These are phyloP conservation scores for Heloderma charlesbogerti DNA, from an alignment of 2,113 vertebrate genomes.

Conservation along the genomic window DNA sequence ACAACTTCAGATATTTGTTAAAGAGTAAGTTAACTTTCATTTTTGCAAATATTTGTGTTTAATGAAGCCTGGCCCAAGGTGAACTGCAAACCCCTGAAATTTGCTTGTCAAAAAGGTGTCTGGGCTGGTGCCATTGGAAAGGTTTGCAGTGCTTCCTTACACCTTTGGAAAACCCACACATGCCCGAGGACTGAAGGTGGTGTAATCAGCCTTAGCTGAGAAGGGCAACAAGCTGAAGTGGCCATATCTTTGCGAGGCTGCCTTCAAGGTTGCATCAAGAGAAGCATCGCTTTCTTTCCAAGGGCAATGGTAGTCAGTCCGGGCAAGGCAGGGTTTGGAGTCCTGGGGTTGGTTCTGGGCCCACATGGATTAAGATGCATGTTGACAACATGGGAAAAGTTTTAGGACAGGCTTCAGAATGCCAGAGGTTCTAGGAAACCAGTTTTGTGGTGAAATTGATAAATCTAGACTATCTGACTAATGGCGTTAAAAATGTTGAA, in stretches of 20 bases:
- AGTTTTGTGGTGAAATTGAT: no score
- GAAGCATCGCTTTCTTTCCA: background rate
- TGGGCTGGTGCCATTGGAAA: background rate
- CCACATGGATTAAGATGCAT: background rate
- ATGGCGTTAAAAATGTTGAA: no score
- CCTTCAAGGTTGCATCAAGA: no score
- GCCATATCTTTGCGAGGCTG: background rate
- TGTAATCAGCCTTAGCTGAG: no score
- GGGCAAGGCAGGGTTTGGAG: background rate
- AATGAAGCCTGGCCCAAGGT: background rate
- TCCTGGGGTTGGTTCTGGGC: background rate
- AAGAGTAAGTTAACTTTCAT: constrained; percentile 89
- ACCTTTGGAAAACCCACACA: no score
- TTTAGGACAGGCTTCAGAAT: no score
- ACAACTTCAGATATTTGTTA: constrained; percentile 94
- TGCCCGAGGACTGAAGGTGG: no score
- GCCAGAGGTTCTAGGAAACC: background rate
- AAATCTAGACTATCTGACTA: no score
- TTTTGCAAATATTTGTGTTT: background rate
- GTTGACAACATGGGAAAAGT: background rate
- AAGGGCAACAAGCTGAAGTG: no score
- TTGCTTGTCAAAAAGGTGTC: background rate
- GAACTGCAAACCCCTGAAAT: background rate
- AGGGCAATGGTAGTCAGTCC: background rate
- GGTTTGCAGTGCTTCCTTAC: background rate